These are phyloP conservation scores for Erynnis tages DNA, from an alignment of 2,888 invertebrate genomes.

Conservation along the genomic window DNA sequence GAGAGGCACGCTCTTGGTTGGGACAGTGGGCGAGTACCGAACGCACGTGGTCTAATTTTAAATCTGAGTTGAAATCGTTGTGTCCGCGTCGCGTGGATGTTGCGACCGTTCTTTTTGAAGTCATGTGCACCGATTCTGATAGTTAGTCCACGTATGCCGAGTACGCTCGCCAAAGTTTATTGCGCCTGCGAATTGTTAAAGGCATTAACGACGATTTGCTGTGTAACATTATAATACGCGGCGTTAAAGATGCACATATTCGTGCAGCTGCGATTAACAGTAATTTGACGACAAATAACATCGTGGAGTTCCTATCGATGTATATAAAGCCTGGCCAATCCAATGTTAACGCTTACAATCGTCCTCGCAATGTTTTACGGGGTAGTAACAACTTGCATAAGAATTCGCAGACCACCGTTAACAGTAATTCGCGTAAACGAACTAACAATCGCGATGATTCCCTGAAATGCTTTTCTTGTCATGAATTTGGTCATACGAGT, in stretches of 20 bases:
- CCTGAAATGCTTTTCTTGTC: background rate
- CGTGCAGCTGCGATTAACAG: slow-evolving; percentile 6
- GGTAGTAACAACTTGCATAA: background rate
- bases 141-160: slow-evolving; percentile 3
- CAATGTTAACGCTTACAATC: no score
- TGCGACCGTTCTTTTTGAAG: slow-evolving; percentile 1
- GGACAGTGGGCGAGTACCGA: background rate
- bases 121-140: slow-evolving; percentile 4
- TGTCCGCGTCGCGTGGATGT: background rate
- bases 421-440: background rate
- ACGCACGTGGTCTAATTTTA: slow-evolving; percentile 4
- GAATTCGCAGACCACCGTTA: background rate
- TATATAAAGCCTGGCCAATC: background rate
- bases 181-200: background rate
- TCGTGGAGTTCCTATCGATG: slow-evolving; percentile 3
- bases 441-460: background rate
- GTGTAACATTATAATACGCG: background rate
- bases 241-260: background rate
- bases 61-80: slow-evolving; percentile 2
- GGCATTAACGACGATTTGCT: slow-evolving; percentile 5
- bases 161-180: background rate
- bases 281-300: background rate
- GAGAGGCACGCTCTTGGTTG: background rate
- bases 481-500: background rate
- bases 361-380: background rate